phyloP scores from a whole-genome alignment of 2,113 vertebrate species.

The Corythornis cristatus region DNA sequence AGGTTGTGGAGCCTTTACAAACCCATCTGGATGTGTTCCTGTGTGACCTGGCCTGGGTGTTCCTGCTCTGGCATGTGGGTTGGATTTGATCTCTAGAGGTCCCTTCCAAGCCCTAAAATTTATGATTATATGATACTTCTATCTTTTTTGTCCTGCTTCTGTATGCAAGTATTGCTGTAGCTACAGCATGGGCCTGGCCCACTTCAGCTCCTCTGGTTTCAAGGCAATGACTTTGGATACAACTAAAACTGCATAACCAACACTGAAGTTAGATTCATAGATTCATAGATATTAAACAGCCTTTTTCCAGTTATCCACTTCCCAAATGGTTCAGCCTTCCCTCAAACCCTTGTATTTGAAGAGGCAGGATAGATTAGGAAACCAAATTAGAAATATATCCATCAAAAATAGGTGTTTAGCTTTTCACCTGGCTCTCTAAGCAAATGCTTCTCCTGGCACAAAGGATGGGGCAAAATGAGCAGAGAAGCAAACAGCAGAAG shows the following conservation, averaged over 20 bases:
- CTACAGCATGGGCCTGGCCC: neutral
- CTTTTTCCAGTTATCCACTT: neutral
- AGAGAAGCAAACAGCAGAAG: neutral
- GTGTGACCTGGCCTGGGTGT: no score
- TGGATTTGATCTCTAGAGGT: no score
- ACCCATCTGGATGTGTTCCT: no score
- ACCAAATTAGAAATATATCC: neutral
- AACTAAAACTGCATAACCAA: neutral
- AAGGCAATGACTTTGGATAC: neutral
- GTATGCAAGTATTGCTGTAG: neutral
- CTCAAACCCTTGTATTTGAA: neutral
- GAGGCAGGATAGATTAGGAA: neutral
- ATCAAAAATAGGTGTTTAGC: neutral
- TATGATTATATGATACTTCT: no score
- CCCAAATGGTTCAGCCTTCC: neutral
- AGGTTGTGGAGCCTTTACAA: no score
- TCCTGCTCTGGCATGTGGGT: no score
- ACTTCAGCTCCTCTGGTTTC: neutral
- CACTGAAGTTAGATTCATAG: neutral
- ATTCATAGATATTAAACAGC: neutral
- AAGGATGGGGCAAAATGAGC: neutral
- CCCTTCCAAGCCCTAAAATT: no score
- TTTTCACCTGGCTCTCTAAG: neutral
- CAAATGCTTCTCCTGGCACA: neutral
- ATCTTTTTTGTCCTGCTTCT: neutral